Base-by-base conservation (phyloP, 2,888 invertebrate species). In the Tetropium fuscum region DNA sequence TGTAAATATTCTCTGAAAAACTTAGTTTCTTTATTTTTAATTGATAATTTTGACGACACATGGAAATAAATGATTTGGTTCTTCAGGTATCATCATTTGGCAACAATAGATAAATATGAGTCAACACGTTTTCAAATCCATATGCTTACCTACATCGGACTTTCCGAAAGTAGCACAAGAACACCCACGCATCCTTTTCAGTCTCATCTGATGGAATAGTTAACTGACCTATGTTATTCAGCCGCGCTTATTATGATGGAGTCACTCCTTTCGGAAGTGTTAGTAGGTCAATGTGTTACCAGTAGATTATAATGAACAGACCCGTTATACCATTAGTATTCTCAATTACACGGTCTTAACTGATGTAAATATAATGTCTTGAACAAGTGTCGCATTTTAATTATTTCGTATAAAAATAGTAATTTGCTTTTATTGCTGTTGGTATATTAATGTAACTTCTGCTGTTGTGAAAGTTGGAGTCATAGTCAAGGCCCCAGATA, bases 221-320 rank as follows among this genome's bases (percentile, higher is more conserved):
- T 36, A 48, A 48, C 48, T 48, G 48, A 48, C 48, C 48, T 48
- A 48, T 38, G 48, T 11, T 18, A n/a, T 15, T 18, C 22, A 48
- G 15, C 41, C 22, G 7, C 20, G 32, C 19, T 19, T 22, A 16
- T 18, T 8, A 13, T 25, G 13, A 19, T 32, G 11, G 13, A 34
- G 48, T n/a, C 48, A 19, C 25, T 48, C 48, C 25, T 36, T 48
- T 48, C 36, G 48, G 48, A 48, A 48, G 48, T 36, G 36, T 48
- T 36, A 36, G 36, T 48, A 36, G 48, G 48, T 48, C 48, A 48
- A 38, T 20, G 48, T 48, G 48, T 48, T 48, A 36, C 22, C 11
- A 22, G 1, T 22, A 11, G 34, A 22, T 10, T 41, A 22, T 15
- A 18, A 38, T 19, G 19, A 10, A 5, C n/a, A 18, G n/a, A 25